Percentiles rank a stretch among this genome's conserved stretches.
Evolutionary conservation across 2,797 vertebrate species (phyloP).

Genomic region (Tangara arthus): DNA sequence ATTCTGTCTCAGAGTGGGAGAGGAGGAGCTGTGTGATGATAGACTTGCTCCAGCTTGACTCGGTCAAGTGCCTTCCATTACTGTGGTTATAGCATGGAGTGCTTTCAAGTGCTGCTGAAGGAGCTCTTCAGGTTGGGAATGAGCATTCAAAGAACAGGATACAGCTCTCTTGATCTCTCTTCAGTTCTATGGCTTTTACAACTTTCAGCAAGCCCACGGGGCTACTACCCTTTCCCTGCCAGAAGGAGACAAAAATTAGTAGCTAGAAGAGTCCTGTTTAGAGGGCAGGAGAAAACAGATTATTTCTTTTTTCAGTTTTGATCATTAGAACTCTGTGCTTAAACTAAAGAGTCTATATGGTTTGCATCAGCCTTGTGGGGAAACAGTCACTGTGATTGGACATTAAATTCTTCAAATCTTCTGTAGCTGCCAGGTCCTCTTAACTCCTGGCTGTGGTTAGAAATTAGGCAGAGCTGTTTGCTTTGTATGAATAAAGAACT

Average conservation of each 20-base stretch:
- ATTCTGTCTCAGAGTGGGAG: not conserved
- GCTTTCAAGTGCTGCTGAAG: constrained; percentile 36
- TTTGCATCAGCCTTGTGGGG: not conserved
- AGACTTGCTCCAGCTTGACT: not conserved
- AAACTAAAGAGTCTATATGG: not conserved
- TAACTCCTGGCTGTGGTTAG: not conserved
- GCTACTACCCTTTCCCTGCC: not conserved
- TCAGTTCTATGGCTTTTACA: not conserved
- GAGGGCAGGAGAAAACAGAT: not conserved
- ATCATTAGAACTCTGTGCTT: not conserved
- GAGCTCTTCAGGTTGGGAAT: not conserved
- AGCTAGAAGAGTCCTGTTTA: not conserved
- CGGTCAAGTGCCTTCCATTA: constrained; percentile 6
- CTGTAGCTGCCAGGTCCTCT: not conserved
- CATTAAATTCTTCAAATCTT: not conserved
- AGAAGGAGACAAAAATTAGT: not conserved
- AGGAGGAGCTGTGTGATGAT: not conserved
- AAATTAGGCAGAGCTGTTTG: constrained; percentile 23
- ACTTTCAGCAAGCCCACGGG: not conserved
- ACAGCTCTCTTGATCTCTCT: not conserved
- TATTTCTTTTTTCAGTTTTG: not conserved
- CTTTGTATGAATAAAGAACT: not conserved
- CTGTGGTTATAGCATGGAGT: not conserved
- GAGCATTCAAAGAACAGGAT: not conserved
- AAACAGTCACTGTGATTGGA: constrained; percentile 42